Evolutionary conservation across 1,140 invertebrate species (phyloP).

Genomic region (Cherax quadricarinatus): DNA sequence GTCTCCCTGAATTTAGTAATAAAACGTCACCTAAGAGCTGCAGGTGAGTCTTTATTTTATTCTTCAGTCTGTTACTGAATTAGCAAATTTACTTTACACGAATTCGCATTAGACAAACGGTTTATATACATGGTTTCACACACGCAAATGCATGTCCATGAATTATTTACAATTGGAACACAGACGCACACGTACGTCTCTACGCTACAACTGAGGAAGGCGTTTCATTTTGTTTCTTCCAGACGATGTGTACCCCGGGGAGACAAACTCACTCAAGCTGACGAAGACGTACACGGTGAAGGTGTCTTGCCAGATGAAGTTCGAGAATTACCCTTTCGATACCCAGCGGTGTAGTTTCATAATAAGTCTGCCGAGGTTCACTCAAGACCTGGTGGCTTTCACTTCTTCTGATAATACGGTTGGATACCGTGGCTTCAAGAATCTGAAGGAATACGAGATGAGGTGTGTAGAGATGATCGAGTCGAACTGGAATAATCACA

Average conservation of each 20-base stretch:
- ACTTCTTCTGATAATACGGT: conserved; percentile 8
- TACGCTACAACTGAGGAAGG: not conserved
- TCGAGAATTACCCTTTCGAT: conserved; percentile 69
- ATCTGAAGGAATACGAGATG: conserved; percentile 64
- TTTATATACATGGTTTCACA: no score
- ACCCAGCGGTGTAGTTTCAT: conserved; percentile 59
- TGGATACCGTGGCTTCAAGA: conserved; percentile 58
- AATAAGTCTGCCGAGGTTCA: conserved; percentile 55
- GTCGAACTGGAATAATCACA: conserved; percentile 58
- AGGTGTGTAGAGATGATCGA: conserved; percentile 36
- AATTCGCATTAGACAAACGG: no score
- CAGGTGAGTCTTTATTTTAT: no score
- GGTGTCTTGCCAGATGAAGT: conserved; percentile 69
- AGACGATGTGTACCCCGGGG: conserved; percentile 71
- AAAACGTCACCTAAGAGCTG: no score
- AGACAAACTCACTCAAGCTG: conserved; percentile 69
- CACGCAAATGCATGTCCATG: no score
- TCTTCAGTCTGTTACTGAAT: no score
- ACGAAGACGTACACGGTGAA: conserved; percentile 49
- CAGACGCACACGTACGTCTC: not conserved
- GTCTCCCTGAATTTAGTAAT: no score
- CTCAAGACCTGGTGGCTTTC: conserved; percentile 68
- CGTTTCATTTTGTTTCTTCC: not conserved
- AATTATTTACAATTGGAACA: not conserved
- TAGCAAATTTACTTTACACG: no score